Base-by-base conservation (phyloP, 1,140 invertebrate genomes). In the Drosophila bocqueti region DNA sequence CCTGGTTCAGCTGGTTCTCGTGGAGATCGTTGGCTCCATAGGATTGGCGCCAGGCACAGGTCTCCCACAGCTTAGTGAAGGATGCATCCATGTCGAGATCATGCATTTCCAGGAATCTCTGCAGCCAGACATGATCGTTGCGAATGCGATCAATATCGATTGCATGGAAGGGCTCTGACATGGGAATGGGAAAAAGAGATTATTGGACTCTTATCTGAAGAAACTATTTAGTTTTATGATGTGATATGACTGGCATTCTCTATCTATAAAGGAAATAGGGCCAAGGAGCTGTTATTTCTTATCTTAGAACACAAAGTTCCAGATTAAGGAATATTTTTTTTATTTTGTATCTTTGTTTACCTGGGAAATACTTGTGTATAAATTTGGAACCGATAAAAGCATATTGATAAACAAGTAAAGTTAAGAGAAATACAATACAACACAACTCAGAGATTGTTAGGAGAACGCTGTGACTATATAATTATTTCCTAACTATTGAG, bases 11-110 rank as follows among this genome's bases (percentile, higher is more conserved):
- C 68, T 94, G 96, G 18, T 93, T 94, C 82, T 96, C 95, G 26
- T 93, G 95, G 2, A 97, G 94, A 91, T 97, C 96, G 94, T 98
- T 98, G 3, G 96, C 94, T 2, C 95, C 96, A 82, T 96, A 95
- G 42, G 95, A 95, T 93, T 96, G 97, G 68, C 98, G 94, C 97
- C 98, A 99, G 76, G 95, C 94, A 71, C 97, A 95, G 36, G 96
- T 96, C 7, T 97, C 96, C 95, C 96, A 97, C 2, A 98, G 93
- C 95, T 98, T 97, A 18, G 95, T 94, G 2, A 96, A 92, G 0
- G 97, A 94, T 62, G 94, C 87, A 79, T 95, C 93, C 81, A 95
- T 75, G 66, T 96, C 94, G 42, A 93, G 93, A 68, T 97, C 96
- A 81, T 95, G 93, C 91, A 96, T 95, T 71, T 96, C 93, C 29